These are phyloP conservation scores for Typhlichthys eigenmanni DNA, from an alignment of 2,797 vertebrate species.

Conservation along the genomic window DNA sequence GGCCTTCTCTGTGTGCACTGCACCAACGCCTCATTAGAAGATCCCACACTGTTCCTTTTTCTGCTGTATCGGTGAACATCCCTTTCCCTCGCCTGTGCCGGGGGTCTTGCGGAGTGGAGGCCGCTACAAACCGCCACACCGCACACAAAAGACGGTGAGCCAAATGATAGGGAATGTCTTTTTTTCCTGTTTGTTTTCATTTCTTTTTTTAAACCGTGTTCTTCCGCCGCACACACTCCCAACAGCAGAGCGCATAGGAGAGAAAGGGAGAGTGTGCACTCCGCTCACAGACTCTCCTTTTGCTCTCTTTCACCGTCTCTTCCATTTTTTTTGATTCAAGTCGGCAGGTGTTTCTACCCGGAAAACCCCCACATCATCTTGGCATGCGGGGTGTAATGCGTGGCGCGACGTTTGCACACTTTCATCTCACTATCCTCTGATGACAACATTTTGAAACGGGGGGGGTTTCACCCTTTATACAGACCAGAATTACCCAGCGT, in stretches of 20 bases:
- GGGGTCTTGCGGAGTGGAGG: background rate
- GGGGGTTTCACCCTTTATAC: no score
- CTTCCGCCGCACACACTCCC: no score
- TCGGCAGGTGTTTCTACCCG: background rate
- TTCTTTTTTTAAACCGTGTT: no score
- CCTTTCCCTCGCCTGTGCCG: slow-evolving; percentile 2
- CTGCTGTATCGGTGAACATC: background rate
- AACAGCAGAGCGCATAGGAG: no score
- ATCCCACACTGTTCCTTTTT: slow-evolving; percentile 5
- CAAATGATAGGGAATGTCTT: background rate
- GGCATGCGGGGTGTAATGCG: no score
- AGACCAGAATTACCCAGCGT: no score
- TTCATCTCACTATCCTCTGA: no score
- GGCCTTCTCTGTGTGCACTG: slow-evolving; percentile 1
- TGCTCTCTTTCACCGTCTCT: background rate
- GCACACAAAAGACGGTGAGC: background rate
- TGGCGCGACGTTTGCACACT: no score
- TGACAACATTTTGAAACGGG: no score
- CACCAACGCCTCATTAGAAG: slow-evolving; percentile 23
- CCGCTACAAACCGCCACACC: slow-evolving; percentile 1
- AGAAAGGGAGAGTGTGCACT: no score
- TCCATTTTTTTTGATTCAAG: background rate
- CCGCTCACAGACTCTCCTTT: background rate
- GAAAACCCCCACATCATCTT: background rate
- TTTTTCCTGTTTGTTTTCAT: no score